These are phyloP conservation scores for Marisa cornuarietis DNA, from an alignment of 1,140 invertebrate species.

Conservation along the genomic window DNA sequence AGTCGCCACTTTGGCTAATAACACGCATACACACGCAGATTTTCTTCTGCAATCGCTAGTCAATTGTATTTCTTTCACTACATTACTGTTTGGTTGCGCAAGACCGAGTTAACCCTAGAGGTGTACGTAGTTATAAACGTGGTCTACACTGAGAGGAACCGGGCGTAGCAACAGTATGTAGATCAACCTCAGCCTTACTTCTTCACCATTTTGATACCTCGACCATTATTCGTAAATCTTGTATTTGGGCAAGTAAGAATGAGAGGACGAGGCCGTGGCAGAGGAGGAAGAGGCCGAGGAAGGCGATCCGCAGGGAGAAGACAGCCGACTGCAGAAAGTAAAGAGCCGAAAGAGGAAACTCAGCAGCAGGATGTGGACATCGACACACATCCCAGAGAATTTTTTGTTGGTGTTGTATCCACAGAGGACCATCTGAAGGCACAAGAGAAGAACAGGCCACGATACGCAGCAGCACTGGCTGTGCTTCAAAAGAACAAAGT, in stretches of 20 bases:
- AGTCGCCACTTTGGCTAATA: too few relatives aligned
- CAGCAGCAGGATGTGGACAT: constrained; percentile 34
- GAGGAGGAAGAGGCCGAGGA: constrained; percentile 30
- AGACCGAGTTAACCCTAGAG: constrained; percentile 4
- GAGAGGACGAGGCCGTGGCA: constrained; percentile 32
- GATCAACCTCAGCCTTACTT: too few relatives aligned
- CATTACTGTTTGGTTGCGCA: background rate
- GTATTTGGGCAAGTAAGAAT: background rate
- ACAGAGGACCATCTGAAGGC: constrained; percentile 56
- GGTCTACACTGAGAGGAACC: background rate
- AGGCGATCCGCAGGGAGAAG: background rate
- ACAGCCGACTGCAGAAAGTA: constrained; percentile 1
- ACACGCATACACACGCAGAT: background rate
- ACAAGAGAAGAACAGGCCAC: constrained; percentile 52
- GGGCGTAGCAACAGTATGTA: background rate
- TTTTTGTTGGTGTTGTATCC: constrained; percentile 49
- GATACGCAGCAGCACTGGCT: constrained; percentile 58
- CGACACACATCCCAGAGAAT: constrained; percentile 45
- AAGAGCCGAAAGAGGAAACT: background rate
- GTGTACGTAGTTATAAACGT: background rate
- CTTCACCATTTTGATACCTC: constrained; percentile 2
- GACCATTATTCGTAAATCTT: background rate
- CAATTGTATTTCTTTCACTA: background rate
- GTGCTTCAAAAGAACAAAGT: constrained; percentile 54
- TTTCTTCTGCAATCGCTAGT: background rate